Conservation (phyloP, 2,797 vertebrate species). For the Vireo griseus region DNA sequence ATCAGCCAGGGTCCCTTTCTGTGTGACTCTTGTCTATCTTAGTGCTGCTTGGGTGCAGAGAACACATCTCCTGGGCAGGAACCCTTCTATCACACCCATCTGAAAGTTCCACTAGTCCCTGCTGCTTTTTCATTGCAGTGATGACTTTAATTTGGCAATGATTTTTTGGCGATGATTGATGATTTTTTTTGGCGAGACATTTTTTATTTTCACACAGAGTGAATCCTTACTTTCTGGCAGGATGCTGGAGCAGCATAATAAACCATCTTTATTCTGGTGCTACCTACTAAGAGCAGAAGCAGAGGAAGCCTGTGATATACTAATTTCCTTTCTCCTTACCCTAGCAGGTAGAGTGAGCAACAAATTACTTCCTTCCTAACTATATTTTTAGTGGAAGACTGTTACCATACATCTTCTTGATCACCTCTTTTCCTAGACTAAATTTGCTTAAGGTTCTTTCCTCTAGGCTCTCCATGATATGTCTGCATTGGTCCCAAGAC, state of each 20-base stretch:
- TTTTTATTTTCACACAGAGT: background rate
- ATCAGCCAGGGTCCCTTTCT: background rate
- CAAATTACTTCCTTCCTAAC: background rate
- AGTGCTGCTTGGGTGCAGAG: background rate
- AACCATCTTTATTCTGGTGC: background rate
- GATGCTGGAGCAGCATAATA: background rate
- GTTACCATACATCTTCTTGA: background rate
- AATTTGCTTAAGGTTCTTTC: background rate
- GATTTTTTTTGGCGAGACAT: background rate
- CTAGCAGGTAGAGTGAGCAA: background rate
- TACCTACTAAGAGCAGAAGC: background rate
- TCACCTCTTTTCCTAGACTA: background rate
- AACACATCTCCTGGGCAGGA: background rate
- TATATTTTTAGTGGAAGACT: background rate
- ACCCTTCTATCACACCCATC: background rate
- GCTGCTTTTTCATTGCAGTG: background rate
- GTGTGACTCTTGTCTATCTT: background rate
- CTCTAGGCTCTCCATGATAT: background rate
- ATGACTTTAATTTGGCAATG: background rate
- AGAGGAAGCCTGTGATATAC: background rate
- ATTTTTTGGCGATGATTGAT: background rate
- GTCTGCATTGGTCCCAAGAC: background rate
- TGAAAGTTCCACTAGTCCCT: background rate
- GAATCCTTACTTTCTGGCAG: background rate
- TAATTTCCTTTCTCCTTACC: background rate